Evolutionary conservation across 2,113 vertebrate species (phyloP).

Genomic region (Larimichthys polyactis): DNA sequence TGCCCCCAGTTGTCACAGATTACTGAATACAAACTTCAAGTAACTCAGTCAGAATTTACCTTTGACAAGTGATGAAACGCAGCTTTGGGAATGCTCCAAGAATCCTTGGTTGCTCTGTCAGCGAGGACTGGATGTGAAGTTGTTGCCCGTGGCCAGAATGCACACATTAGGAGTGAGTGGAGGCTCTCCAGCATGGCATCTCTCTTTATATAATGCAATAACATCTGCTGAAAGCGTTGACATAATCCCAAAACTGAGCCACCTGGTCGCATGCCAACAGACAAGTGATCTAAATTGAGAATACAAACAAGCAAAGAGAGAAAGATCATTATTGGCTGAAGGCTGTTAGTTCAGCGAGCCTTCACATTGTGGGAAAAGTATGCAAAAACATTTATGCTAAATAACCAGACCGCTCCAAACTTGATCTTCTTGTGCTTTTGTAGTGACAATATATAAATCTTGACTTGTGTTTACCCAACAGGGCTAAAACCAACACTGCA

Average conservation of each 20-base stretch:
- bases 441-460: background rate
- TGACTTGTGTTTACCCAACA: conserved; percentile 31
- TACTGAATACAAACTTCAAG: conserved; percentile 52
- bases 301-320: conserved; percentile 1
- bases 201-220: conserved; percentile 72
- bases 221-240: conserved; percentile 68
- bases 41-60: conserved; percentile 61
- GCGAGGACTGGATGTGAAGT: conserved; percentile 68
- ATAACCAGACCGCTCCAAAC: conserved; percentile 1
- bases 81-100: conserved; percentile 61
- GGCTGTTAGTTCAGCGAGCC: background rate
- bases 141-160: conserved; percentile 69
- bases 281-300: conserved; percentile 44
- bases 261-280: conserved; percentile 57
- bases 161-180: conserved; percentile 63
- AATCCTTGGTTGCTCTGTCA: conserved; percentile 61
- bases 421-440: background rate
- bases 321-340: conserved; percentile 1
- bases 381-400: background rate
- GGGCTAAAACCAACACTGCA: conserved; percentile 7
- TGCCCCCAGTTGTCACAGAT: conserved; percentile 52
- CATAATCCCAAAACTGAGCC: conserved; percentile 68
- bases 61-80: conserved; percentile 68
- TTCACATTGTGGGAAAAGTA: background rate
- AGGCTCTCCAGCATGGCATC: conserved; percentile 62